Evolutionary conservation across 2,888 invertebrate genomes (phyloP).

Genomic region (Anaspis maculata): DNA sequence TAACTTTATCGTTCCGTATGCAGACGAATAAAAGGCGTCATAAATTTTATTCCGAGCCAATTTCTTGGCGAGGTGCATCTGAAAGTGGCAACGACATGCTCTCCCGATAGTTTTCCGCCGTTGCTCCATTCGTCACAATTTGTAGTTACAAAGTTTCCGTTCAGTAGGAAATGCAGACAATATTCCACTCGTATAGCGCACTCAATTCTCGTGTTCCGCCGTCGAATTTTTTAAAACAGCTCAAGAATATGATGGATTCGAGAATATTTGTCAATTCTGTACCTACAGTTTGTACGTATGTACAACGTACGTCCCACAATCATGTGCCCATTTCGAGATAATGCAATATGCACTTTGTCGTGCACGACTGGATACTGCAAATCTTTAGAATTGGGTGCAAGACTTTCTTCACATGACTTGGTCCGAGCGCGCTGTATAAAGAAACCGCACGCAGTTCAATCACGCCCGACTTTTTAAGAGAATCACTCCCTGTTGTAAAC

Average conservation of each 20-base stretch:
- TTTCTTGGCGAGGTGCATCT: conserved; percentile 13
- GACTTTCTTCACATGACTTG: conserved; percentile 17
- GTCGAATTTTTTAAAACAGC: too few species aligned
- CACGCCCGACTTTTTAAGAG: conserved; percentile 12
- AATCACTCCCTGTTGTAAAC: conserved; percentile 11
- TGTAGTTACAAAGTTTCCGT: conserved; percentile 6
- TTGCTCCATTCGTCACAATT: conserved; percentile 5
- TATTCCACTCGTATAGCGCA: too few species aligned
- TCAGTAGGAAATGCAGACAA: too few species aligned
- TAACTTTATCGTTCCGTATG: conserved; percentile 6
- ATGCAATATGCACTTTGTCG: conserved; percentile 19
- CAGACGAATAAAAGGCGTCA: conserved; percentile 7
- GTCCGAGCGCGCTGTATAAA: conserved; percentile 8
- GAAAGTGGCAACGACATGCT: conserved; percentile 7
- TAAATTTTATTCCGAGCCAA: conserved; percentile 13
- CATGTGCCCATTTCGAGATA: conserved; percentile 13
- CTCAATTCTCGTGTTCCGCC: too few species aligned
- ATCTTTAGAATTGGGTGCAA: conserved; percentile 18
- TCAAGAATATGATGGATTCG: too few species aligned
- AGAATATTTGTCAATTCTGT: too few species aligned
- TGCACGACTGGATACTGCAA: conserved; percentile 19
- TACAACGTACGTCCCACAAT: conserved; percentile 3
- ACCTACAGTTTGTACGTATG: conserved; percentile 4
- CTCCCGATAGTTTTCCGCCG: conserved; percentile 1
- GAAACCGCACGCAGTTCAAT: conserved; percentile 10